Conservation (phyloP, 2,797 vertebrate genomes). For the Muscicapa striata region DNA sequence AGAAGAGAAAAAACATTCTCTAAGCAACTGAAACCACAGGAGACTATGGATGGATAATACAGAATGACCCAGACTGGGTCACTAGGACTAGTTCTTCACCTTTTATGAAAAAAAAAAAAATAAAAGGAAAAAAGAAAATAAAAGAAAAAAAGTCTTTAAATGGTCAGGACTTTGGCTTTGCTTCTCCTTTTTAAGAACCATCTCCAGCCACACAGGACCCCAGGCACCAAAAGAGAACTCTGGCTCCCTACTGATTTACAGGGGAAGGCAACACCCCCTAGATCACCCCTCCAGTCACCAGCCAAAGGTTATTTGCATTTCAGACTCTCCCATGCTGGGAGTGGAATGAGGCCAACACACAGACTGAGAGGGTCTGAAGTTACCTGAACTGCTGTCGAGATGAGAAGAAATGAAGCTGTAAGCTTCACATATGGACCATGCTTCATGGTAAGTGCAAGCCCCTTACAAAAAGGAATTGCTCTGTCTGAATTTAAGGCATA, state of each 20-base stretch:
- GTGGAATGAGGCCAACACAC: background rate
- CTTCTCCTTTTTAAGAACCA: background rate
- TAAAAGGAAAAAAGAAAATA: no score
- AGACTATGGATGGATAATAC: background rate
- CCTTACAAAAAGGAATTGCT: slow-evolving; percentile 86
- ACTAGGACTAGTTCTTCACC: slow-evolving; percentile 5
- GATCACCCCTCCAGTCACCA: slow-evolving; percentile 29
- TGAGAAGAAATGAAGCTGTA: slow-evolving; percentile 92
- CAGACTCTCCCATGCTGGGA: background rate
- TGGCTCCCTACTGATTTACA: background rate
- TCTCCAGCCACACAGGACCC: background rate
- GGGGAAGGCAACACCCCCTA: slow-evolving; percentile 11
- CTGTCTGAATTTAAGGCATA: slow-evolving; percentile 82
- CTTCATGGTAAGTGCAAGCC: slow-evolving; percentile 87
- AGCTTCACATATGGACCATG: slow-evolving; percentile 91
- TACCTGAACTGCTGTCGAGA: slow-evolving; percentile 96
- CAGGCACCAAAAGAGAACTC: background rate
- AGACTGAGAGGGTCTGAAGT: slow-evolving; percentile 12
- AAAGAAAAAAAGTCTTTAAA: background rate
- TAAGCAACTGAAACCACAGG: slow-evolving; percentile 33
- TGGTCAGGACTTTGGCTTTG: background rate
- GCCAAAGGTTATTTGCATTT: slow-evolving; percentile 36
- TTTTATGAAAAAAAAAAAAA: background rate
- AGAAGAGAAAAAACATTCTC: slow-evolving; percentile 13
- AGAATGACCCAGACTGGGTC: slow-evolving; percentile 26